Conservation (phyloP, 2,888 invertebrate species). For the Anthoptus insignis region DNA sequence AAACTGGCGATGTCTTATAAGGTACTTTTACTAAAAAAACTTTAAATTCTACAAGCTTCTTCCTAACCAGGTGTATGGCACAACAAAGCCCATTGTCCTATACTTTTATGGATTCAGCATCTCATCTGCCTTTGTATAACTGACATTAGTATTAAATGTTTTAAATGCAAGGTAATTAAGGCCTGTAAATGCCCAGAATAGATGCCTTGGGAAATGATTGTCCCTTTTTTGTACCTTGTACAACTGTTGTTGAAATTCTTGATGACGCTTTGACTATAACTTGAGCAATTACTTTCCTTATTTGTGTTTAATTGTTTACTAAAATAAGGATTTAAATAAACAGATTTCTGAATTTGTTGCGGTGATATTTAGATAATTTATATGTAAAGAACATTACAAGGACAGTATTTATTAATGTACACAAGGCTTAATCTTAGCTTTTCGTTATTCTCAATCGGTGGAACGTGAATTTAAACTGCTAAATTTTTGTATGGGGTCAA, state of each 20-base stretch:
- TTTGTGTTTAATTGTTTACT: too few species aligned
- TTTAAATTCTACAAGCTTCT: conserved; percentile 26
- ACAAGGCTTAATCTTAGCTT: too few species aligned
- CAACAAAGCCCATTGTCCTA: conserved; percentile 26
- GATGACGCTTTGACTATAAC: too few species aligned
- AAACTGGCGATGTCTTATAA: conserved; percentile 2
- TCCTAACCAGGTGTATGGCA: conserved; percentile 19
- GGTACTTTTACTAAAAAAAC: conserved; percentile 20
- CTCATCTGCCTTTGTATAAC: neutral
- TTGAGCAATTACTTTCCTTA: too few species aligned
- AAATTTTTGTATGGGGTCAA: too few species aligned
- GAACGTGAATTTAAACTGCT: too few species aligned
- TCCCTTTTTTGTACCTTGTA: neutral
- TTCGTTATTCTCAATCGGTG: too few species aligned
- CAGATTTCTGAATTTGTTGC: too few species aligned
- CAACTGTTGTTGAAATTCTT: neutral
- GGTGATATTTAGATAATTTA: too few species aligned
- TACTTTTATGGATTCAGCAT: conserved; percentile 32
- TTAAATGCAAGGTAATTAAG: conserved; percentile 21
- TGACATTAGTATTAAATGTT: conserved; percentile 21
- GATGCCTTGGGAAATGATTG: neutral
- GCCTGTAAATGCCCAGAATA: conserved; percentile 3
- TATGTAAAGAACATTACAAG: too few species aligned
- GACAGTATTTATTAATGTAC: too few species aligned
- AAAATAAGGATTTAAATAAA: too few species aligned